Base-by-base conservation (phyloP, 64 coral and sea anemone species). In the Montipora efflorescens region DNA sequence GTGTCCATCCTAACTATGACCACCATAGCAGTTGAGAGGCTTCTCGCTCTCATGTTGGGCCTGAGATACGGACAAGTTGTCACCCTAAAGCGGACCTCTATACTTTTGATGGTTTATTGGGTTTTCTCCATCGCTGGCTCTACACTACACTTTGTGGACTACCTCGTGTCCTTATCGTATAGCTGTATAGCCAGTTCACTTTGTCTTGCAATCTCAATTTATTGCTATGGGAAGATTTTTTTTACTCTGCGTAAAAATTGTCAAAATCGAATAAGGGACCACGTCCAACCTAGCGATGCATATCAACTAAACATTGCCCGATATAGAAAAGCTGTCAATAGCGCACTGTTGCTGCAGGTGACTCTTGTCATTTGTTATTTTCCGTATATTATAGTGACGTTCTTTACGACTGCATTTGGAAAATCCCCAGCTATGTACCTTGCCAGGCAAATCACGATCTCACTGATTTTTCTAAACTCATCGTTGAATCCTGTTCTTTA, bases 21-120 rank as follows among this genome's bases (percentile, higher is more conserved):
- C 7, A 28, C 58, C 7, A 83, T 83, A 45, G 15, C 22, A 10
- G 57, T 66, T n/a, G 79, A 82, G 49, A 59, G 79, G 15, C 53
- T 82, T 61, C 52, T 82, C 79, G 79, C 79, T 3, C 3, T 82
- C 8, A 5, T 36, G 2, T 62, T 82, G 79, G 20, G 79, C 1
- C 51, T 61, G n/a, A 82, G 53, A 82, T 82, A 82, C 79, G 57
- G 52, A 36, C 79, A 82, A 82, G 53, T 82, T 61, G 79, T 70
- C 19, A 69, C 82, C 2, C 3, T 86, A 23, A 86, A 11, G 19
- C 43, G 82, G n/a, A 71, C 19, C 67, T 71, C 22, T 50, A 0
- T 21, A 20, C 5, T 19, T 6, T 5, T 71, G 10, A 50, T 7
- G 11, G 45, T 8, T n/a, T 49, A 49, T 9, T 70, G 82, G 62